A percentile compares a stretch with the other conserved stretches of the same genome.
phyloP scores from a whole-genome alignment of 23 tunicate species.

The Oikopleura vanhoeffeni region DNA sequence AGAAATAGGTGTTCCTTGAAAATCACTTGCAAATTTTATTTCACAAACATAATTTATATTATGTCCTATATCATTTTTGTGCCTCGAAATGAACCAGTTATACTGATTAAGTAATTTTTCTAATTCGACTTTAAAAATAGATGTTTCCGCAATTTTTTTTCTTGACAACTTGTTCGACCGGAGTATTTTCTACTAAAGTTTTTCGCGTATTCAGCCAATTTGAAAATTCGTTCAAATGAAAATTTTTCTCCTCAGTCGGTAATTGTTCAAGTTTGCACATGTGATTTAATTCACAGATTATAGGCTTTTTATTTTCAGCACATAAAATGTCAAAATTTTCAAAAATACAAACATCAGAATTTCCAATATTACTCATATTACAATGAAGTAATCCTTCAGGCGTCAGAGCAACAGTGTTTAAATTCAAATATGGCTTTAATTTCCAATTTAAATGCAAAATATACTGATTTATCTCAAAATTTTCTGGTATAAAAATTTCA shows the following conservation, averaged over 20 bases:
- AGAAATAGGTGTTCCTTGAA: neutral
- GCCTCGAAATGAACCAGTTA: neutral
- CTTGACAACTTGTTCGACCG: neutral
- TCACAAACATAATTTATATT: neutral
- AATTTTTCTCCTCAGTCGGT: neutral
- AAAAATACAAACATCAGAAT: no score
- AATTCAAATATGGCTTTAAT: neutral
- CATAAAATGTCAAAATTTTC: neutral
- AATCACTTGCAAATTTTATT: neutral
- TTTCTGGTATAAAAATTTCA: neutral
- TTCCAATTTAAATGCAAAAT: neutral
- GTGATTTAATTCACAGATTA: neutral
- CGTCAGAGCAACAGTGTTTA: no score
- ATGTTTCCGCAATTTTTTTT: neutral
- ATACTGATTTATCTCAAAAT: no score
- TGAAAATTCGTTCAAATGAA: neutral
- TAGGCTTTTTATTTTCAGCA: neutral
- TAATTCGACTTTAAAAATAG: neutral
- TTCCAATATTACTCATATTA: no score
- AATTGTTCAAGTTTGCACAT: neutral
- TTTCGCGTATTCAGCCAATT: neutral
- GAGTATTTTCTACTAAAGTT: neutral
- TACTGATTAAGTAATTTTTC: neutral
- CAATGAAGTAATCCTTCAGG: no score
- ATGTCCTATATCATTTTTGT: neutral